phyloP scores from a whole-genome alignment of 2,113 vertebrate species.

The Ibidorhyncha struthersii region DNA sequence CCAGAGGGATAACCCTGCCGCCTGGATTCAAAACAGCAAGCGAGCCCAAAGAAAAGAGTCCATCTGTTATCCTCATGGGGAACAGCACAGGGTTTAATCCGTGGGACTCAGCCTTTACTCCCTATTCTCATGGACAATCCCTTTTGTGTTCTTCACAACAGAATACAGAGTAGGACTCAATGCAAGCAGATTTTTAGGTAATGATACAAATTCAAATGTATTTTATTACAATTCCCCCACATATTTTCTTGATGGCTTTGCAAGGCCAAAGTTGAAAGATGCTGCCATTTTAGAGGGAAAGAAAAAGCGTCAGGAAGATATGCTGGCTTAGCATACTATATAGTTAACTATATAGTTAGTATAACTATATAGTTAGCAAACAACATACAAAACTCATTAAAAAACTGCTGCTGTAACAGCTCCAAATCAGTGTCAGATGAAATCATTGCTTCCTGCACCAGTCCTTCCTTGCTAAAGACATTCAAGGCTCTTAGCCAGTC shows the following conservation, averaged over 20 bases:
- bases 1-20: background rate
- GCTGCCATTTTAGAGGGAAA: background rate
- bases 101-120: background rate
- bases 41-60: background rate
- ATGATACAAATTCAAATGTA: background rate
- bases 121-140: background rate
- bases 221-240: background rate
- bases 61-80: background rate
- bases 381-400: background rate
- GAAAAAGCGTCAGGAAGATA: background rate
- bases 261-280: background rate
- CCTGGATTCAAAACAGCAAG: background rate
- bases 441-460: background rate
- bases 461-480: background rate
- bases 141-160: background rate
- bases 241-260: background rate
- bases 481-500: background rate
- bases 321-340: background rate
- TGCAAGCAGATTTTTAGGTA: background rate
- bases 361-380: background rate
- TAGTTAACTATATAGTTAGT: too few relatives aligned
- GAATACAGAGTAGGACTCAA: background rate
- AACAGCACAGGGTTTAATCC: background rate
- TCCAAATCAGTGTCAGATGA: background rate
- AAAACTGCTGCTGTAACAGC: background rate